Evolutionary conservation across 1,140 invertebrate species (phyloP).

Genomic region (Heliothis subflexa): DNA sequence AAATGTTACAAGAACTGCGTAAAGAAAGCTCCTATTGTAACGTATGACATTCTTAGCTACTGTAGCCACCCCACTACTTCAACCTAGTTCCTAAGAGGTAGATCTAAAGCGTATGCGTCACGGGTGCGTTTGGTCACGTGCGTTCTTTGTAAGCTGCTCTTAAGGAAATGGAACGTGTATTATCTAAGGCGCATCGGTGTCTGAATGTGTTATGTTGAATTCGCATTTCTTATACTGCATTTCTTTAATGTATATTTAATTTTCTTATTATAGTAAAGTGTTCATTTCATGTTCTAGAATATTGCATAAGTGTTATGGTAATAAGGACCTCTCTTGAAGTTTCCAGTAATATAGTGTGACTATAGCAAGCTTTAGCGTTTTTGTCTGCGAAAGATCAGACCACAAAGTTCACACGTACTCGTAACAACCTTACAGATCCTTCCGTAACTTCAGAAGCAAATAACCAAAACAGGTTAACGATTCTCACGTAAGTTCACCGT

Average conservation of each 20-base stretch:
- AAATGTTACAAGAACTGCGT: too few species aligned
- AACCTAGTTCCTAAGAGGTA: not conserved
- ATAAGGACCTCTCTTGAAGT: too few species aligned
- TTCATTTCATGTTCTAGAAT: too few species aligned
- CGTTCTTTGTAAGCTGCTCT: slow-evolving; percentile 5
- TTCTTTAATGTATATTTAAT: too few species aligned
- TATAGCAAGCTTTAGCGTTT: too few species aligned
- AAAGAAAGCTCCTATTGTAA: not conserved
- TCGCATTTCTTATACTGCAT: not conserved
- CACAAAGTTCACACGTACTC: not conserved
- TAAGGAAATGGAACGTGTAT: slow-evolving; percentile 6
- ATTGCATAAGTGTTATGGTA: too few species aligned
- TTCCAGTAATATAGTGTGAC: too few species aligned
- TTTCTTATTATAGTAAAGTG: too few species aligned
- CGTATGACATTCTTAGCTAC: not conserved
- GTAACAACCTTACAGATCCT: not conserved
- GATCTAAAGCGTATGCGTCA: not conserved
- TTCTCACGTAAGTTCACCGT: slow-evolving; percentile 15
- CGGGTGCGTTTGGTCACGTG: slow-evolving; percentile 3
- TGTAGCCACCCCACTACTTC: not conserved
- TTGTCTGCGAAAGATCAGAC: not conserved
- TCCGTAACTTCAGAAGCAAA: not conserved
- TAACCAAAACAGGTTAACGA: slow-evolving; percentile 17
- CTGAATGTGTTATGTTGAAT: not conserved
- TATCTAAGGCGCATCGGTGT: not conserved